A percentile compares a stretch with the other conserved stretches of the same genome.
Evolutionary conservation across 2,888 invertebrate genomes (phyloP).

Genomic region (Diachrysia chrysitis): DNA sequence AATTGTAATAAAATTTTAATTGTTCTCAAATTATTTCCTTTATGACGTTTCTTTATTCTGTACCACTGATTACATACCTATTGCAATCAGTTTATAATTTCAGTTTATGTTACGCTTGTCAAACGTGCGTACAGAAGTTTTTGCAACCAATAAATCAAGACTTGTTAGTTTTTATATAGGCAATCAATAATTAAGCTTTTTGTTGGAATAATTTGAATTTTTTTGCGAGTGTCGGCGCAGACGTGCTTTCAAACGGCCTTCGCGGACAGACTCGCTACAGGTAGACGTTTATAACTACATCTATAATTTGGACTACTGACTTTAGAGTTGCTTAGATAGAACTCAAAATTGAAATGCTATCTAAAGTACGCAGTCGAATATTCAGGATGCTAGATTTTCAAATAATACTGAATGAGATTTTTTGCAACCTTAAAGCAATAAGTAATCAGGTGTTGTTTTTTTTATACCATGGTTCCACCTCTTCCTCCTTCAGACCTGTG

Average conservation of each 20-base stretch:
- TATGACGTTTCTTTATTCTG: slow-evolving; percentile 8
- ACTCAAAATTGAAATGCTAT: neutral
- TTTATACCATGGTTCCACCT: no score
- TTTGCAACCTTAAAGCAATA: no score
- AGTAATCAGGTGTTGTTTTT: no score
- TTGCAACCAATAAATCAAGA: slow-evolving; percentile 12
- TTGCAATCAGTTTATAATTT: neutral
- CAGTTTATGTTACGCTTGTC: neutral
- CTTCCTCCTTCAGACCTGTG: neutral
- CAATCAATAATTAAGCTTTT: slow-evolving; percentile 54
- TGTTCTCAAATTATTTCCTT: slow-evolving; percentile 4
- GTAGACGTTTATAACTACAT: neutral
- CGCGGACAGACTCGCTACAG: slow-evolving; percentile 6
- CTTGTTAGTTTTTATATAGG: slow-evolving; percentile 24
- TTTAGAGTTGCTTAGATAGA: no score
- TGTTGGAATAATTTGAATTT: slow-evolving; percentile 56
- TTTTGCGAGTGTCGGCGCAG: slow-evolving; percentile 53
- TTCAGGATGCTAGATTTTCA: no score
- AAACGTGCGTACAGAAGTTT: neutral
- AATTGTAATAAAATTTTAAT: neutral
- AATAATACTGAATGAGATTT: no score
- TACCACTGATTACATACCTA: slow-evolving; percentile 1
- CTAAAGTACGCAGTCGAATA: no score
- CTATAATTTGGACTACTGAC: neutral
- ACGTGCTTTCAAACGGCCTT: slow-evolving; percentile 72